Conservation (phyloP, 2,888 invertebrate species). For the Uloborus plumipes region DNA sequence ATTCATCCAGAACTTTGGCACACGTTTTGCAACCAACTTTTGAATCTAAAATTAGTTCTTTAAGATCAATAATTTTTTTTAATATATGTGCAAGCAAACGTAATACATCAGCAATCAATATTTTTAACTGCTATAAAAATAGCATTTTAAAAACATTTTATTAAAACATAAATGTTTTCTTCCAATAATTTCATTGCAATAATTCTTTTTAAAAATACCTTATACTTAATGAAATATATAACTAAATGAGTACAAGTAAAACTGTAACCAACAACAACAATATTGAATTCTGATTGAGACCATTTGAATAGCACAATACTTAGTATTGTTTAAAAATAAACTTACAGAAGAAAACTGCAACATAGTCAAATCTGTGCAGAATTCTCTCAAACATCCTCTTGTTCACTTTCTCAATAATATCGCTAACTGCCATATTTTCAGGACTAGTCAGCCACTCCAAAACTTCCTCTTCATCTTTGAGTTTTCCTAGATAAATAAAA, state of each 20-base stretch:
- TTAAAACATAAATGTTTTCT: too few relatives aligned
- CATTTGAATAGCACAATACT: neutral
- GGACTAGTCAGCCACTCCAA: conserved; percentile 94
- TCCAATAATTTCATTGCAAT: too few relatives aligned
- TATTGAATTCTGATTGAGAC: neutral
- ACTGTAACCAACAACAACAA: neutral
- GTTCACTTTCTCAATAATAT: conserved; percentile 89
- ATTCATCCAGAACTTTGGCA: conserved; percentile 85
- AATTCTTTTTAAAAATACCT: too few relatives aligned
- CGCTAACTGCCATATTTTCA: conserved; percentile 92
- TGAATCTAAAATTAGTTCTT: conserved; percentile 31
- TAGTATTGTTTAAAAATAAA: conserved; percentile 17
- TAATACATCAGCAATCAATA: too few relatives aligned
- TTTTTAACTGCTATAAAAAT: too few relatives aligned
- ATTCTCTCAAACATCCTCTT: conserved; percentile 94
- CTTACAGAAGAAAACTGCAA: conserved; percentile 94
- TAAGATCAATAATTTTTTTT: neutral
- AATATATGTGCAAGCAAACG: neutral
- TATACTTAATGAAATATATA: neutral
- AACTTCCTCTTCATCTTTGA: conserved; percentile 89
- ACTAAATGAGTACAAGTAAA: neutral
- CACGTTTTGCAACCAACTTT: conserved; percentile 74
- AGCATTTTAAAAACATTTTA: too few relatives aligned
- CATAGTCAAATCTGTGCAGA: conserved; percentile 87
- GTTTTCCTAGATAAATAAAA: conserved; percentile 76